These are phyloP conservation scores for Acestrorhynchus altus DNA, from an alignment of 2,797 vertebrate genomes.

Conservation along the genomic window DNA sequence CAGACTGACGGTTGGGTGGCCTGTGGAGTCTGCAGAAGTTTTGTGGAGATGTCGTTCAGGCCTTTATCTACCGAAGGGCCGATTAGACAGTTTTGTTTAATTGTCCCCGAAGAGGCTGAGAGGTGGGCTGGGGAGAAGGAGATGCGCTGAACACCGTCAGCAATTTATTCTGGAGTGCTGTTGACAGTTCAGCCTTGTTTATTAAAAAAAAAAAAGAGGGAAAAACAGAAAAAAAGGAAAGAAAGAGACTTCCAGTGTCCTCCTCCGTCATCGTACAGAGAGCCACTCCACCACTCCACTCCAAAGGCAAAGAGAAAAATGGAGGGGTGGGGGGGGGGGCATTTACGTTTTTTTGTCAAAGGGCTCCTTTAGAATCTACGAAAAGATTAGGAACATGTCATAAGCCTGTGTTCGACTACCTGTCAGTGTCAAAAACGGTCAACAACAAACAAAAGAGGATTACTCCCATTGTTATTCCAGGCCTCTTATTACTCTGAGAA, in stretches of 20 bases:
- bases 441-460: slow-evolving; percentile 51
- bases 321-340: not conserved
- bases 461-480: slow-evolving; percentile 40
- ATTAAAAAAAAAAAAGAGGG: no score
- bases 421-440: slow-evolving; percentile 34
- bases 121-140: slow-evolving; percentile 50
- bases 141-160: slow-evolving; percentile 58
- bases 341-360: slow-evolving; percentile 32
- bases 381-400: slow-evolving; percentile 41
- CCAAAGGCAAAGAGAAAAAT: not conserved
- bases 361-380: slow-evolving; percentile 25
- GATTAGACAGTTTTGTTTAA: slow-evolving; percentile 55
- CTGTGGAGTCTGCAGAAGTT: not conserved
- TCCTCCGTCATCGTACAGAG: slow-evolving; percentile 18
- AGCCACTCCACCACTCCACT: slow-evolving; percentile 20
- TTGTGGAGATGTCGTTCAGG: not conserved
- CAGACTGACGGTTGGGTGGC: not conserved
- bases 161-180: slow-evolving; percentile 56
- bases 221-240: slow-evolving; percentile 29
- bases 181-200: slow-evolving; percentile 46
- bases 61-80: slow-evolving; percentile 53
- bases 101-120: slow-evolving; percentile 51
- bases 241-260: slow-evolving; percentile 33
- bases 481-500: slow-evolving; percentile 13
- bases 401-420: slow-evolving; percentile 13